phyloP scores from a whole-genome alignment of 2,888 invertebrate species.

The Pseudococcus jackbeardsleyi region DNA sequence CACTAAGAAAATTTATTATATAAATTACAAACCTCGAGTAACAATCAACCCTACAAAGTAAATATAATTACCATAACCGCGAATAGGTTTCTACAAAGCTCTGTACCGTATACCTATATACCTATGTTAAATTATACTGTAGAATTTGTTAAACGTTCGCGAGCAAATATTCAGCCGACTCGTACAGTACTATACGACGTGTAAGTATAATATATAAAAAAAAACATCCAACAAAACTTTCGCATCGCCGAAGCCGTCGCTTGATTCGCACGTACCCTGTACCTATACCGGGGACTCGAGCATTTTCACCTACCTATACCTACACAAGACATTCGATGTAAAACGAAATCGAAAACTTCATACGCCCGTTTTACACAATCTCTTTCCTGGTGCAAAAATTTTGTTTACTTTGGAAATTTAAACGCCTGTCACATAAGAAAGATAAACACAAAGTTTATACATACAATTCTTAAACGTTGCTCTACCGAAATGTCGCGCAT shows the following conservation, averaged over 20 bases:
- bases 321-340: not conserved
- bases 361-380: constrained; percentile 15
- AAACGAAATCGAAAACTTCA: constrained; percentile 25
- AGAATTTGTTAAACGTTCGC: constrained; percentile 36
- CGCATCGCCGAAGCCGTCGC: not conserved
- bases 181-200: not conserved
- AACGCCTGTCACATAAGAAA: constrained; percentile 44
- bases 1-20: constrained; percentile 51
- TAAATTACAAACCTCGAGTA: constrained; percentile 54
- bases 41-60: constrained; percentile 54
- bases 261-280: constrained; percentile 4
- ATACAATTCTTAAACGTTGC: constrained; percentile 31
- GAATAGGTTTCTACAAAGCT: constrained; percentile 45
- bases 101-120: not conserved
- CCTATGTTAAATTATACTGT: constrained; percentile 14
- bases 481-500: constrained; percentile 24
- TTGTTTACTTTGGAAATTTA: constrained; percentile 36
- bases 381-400: constrained; percentile 20
- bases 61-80: constrained; percentile 55
- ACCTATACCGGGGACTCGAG: not conserved
- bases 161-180: not conserved
- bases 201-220: constrained; percentile 17
- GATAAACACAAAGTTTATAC: constrained; percentile 29
- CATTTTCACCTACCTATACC: not conserved
- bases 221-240: constrained; percentile 18